These are phyloP conservation scores for Solea senegalensis DNA, from an alignment of 2,113 vertebrate genomes.

Conservation along the genomic window DNA sequence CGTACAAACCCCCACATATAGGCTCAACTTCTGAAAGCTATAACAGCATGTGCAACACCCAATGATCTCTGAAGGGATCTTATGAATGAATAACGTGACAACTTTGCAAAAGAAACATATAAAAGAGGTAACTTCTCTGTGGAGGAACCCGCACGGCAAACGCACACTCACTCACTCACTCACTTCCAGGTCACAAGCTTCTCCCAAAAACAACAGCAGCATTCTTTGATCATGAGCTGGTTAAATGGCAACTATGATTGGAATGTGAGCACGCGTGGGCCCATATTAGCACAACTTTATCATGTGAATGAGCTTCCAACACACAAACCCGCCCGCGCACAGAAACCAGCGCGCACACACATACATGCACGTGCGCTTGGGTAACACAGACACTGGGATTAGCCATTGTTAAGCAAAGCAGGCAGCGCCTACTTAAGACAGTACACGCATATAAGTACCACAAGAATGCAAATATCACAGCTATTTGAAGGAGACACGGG, in stretches of 20 bases:
- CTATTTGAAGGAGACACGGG: constrained; percentile 55
- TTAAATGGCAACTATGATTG: constrained; percentile 68
- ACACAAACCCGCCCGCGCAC: constrained; percentile 19
- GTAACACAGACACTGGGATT: constrained; percentile 40
- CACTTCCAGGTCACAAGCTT: constrained; percentile 66
- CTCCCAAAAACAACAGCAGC: constrained; percentile 51
- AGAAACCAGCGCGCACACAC: not conserved
- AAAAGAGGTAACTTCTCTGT: not conserved
- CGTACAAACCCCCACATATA: no score
- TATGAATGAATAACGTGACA: not conserved
- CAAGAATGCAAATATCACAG: constrained; percentile 64
- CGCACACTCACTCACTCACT: constrained; percentile 2
- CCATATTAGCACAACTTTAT: constrained; percentile 52
- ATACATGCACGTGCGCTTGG: not conserved
- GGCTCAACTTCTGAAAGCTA: not conserved
- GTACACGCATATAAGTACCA: constrained; percentile 44
- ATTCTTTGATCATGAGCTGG: constrained; percentile 62
- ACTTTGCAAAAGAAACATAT: not conserved
- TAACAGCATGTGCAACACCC: no score
- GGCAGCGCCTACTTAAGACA: constrained; percentile 35
- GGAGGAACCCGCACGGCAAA: constrained; percentile 29
- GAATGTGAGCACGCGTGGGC: constrained; percentile 62
- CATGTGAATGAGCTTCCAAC: constrained; percentile 68
- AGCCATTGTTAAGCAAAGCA: constrained; percentile 56
- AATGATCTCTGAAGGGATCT: not conserved